A percentile compares a stretch with the other conserved stretches of the same genome.
Conservation (phyloP, 2,113 vertebrate species). For the Synchiropus splendidus region DNA sequence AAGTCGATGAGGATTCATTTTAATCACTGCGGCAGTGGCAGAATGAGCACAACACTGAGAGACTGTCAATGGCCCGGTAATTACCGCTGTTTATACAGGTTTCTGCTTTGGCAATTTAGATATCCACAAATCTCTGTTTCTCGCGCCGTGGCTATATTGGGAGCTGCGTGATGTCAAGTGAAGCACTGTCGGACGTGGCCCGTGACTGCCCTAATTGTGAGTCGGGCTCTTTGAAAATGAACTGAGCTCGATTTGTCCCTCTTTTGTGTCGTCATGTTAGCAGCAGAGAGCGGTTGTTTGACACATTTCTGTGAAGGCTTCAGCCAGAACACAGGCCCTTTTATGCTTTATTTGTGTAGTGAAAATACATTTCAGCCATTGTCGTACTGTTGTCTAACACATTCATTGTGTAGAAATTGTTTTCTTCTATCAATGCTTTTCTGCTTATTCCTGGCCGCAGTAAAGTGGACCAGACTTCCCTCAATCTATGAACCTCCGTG, state of each 20-base stretch:
- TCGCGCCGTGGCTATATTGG: slow-evolving; percentile 53
- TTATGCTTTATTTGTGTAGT: too few species aligned
- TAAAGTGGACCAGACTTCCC: too few species aligned
- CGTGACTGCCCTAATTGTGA: slow-evolving; percentile 44
- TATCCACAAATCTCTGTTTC: slow-evolving; percentile 89
- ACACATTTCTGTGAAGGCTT: slow-evolving; percentile 17
- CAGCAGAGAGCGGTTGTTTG: slow-evolving; percentile 46
- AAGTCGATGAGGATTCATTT: slow-evolving; percentile 99
- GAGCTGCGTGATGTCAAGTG: slow-evolving; percentile 45
- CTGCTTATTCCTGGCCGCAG: too few species aligned
- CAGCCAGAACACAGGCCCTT: too few species aligned
- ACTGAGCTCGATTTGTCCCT: slow-evolving; percentile 37
- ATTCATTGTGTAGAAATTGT: too few species aligned
- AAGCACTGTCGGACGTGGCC: slow-evolving; percentile 42
- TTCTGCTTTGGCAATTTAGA: slow-evolving; percentile 89
- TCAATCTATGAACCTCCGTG: too few species aligned
- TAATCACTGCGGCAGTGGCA: slow-evolving; percentile 97
- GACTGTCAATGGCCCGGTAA: slow-evolving; percentile 90
- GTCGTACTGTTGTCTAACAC: too few species aligned
- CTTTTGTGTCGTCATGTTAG: slow-evolving; percentile 41
- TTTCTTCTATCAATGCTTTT: too few species aligned
- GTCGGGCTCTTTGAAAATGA: slow-evolving; percentile 44
- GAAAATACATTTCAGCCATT: too few species aligned
- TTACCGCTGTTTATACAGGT: slow-evolving; percentile 96
- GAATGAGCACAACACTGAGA: slow-evolving; percentile 89